These are phyloP conservation scores for Callocephalon fimbriatum DNA, from an alignment of 2,113 vertebrate genomes.

Conservation along the genomic window DNA sequence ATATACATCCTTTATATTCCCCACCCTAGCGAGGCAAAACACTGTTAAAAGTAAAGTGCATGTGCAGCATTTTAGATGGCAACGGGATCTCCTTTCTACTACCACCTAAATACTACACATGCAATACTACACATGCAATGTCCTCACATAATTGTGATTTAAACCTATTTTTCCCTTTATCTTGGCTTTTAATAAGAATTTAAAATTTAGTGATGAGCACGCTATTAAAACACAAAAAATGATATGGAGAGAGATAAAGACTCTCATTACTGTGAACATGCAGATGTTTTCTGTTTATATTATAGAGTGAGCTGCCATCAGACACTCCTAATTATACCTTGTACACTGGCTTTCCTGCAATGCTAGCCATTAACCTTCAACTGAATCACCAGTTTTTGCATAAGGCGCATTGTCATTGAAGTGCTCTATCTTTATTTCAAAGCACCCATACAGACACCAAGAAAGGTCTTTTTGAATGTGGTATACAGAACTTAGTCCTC, in stretches of 20 bases:
- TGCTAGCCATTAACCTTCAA: conserved; percentile 66
- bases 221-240: background rate
- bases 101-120: background rate
- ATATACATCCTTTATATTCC: background rate
- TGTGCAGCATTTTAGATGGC: background rate
- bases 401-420: conserved; percentile 29
- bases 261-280: background rate
- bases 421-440: background rate
- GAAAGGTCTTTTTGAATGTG: background rate
- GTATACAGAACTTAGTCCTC: background rate
- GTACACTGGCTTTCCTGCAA: background rate
- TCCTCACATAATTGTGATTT: background rate
- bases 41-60: background rate
- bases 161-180: conserved; percentile 1
- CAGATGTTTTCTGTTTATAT: conserved; percentile 65
- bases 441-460: background rate
- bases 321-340: conserved; percentile 46
- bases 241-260: background rate
- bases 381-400: conserved; percentile 39
- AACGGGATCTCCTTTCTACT: background rate
- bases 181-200: background rate
- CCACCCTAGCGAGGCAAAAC: background rate
- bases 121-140: background rate
- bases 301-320: conserved; percentile 29
- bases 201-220: background rate